Base-by-base conservation (phyloP, 2,113 vertebrate species). In the Panthera tigris region DNA sequence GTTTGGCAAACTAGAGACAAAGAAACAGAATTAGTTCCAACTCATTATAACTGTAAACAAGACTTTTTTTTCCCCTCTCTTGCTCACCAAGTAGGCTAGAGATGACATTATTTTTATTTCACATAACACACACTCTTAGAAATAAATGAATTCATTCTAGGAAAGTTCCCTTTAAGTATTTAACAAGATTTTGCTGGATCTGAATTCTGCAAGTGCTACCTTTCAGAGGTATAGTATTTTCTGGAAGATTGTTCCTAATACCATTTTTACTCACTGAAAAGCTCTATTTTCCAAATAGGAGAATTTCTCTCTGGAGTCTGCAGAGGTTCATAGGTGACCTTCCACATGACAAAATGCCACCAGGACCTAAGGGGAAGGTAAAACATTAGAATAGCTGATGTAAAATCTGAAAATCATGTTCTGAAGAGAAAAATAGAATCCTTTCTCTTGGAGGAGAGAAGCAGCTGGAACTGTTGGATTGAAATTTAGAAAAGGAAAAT, bases 1-100 rank as follows among this genome's bases (percentile, higher is more conserved):
- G 80, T 57, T 91, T 18, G 94, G 41, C 0, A 33, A 73, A 13
- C 48, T 87, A 74, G 89, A 97, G 98, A 89, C 86, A 96, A 93
- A 88, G n/a, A 95, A 95, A 11, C 29, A 61, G 48, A 97, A 97
- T 96, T 96, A 7, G 18, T 79, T 98, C 91, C 84, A 93, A 74
- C 16, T 48, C 57, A 18, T 95, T 91, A 39, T 97, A 97, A 94
- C 50, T 82, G 87, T 39, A 96, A 94, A 96, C 41, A 33, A 96
- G 79, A 29, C 50, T 8, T 74, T 93, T 55, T 52, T 76, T 36
- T 27, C 12, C 39, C 15, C 48, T 33, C 13, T 36, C 39, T 81
- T 5, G 66, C 69, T 90, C 55, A 66, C 33, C 48, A 94, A 68
- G 31, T 80, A 76, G 36, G 48, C 19, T 74, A 71, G 23, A 84